Evolutionary conservation across 1,140 invertebrate species (phyloP), one percentile per base, ranked within the genome.

Genomic region (Aleiodes sp.): DNA sequence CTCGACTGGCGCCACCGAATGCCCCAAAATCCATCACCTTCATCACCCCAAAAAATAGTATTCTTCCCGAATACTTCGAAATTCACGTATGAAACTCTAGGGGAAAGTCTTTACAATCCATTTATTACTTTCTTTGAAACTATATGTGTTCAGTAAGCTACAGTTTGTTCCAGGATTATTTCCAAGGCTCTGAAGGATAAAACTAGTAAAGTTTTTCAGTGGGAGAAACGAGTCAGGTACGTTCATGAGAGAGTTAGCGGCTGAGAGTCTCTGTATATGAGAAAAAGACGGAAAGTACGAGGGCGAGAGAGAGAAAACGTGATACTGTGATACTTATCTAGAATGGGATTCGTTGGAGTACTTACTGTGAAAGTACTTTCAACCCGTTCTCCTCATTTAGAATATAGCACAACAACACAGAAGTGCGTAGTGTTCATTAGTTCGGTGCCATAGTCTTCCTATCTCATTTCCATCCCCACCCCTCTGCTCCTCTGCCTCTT

Each of bases 121-220:
- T n/a, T n/a, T n/a, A n/a, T n/a, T n/a, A n/a, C 16, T 52, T 16
- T 52, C 16, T 52, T 21, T 52, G 4, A 12, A 52, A 52, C 12
- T 52, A n/a, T 52, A 26, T 21, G 26, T 12, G 46, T 52, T 24
- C 46, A 16, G n/a, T 52, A 24, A 52, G 46, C 46, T 52, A 24
- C 46, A 52, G 46, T 52, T 52, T 52, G 57, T 60, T 26, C 26
- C 57, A 6, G 57, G 31, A 60, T 60, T 31, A 31, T 60, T 60
- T 60, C 12, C 52, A 56, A 56, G 19, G 24, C 31, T 56, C 35
- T 12, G 37, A 10, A n/a, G 14, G 24, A 60, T 29, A 37, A 31
- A 65, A 70, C 57, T 62, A 70, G 69, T 46, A 67, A 66, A 67
- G 57, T 71, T 71, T 71, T 71, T 52, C 24, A 71, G 28, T 29